Evolutionary conservation across 2,888 invertebrate species (phyloP).

Genomic region (Drosophila dives): DNA sequence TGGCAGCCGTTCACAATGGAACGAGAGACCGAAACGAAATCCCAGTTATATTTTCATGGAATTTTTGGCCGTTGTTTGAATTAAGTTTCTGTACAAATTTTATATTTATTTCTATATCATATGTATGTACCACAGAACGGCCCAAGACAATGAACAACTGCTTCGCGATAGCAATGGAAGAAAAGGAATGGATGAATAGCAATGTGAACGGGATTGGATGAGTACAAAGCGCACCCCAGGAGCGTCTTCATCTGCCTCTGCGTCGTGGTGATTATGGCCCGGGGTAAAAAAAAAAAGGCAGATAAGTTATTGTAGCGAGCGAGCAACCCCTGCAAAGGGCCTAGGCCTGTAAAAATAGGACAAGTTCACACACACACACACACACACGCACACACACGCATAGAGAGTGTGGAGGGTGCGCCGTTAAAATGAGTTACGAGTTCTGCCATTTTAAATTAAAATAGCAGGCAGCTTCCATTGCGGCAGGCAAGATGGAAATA

Average conservation of each 20-base stretch:
- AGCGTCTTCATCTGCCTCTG: constrained; percentile 61
- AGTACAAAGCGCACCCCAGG: constrained; percentile 78
- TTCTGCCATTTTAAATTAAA: constrained; percentile 83
- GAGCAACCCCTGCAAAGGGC: constrained; percentile 73
- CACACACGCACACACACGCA: constrained; percentile 29
- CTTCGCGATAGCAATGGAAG: constrained; percentile 49
- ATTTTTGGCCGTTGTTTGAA: constrained; percentile 46
- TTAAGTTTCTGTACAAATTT: constrained; percentile 67
- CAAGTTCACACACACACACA: constrained; percentile 64
- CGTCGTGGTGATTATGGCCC: constrained; percentile 69
- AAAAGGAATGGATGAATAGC: constrained; percentile 29
- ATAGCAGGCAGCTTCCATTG: constrained; percentile 68
- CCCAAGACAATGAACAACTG: constrained; percentile 68
- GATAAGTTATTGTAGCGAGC: constrained; percentile 80
- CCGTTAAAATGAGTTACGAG: constrained; percentile 84
- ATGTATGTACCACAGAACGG: constrained; percentile 74
- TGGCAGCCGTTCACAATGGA: constrained; percentile 30
- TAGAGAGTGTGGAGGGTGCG: constrained; percentile 62
- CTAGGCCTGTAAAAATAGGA: constrained; percentile 75
- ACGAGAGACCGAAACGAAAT: constrained; percentile 30
- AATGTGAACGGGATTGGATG: constrained; percentile 23
- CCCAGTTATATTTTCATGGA: constrained; percentile 49
- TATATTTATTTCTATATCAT: constrained; percentile 63
- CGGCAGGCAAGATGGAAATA: constrained; percentile 59
- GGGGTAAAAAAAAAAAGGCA: constrained; percentile 65